Conservation (phyloP, 2,113 vertebrate species). For the Pterocles burchelli region DNA sequence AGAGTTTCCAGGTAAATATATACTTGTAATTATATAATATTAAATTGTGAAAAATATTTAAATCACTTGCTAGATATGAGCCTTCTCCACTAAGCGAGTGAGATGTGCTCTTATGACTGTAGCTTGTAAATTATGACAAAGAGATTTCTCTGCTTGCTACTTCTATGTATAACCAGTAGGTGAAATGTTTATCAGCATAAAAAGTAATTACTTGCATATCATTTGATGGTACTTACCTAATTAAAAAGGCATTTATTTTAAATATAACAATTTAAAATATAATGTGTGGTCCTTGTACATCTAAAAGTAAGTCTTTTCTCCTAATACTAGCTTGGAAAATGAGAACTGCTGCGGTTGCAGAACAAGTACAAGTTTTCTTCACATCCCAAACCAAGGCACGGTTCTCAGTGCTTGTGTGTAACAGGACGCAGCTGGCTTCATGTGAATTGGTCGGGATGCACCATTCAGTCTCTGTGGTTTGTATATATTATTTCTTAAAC, state of each 20-base stretch:
- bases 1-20: slow-evolving; percentile 77
- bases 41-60: neutral
- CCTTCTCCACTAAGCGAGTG: neutral
- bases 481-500: slow-evolving; percentile 44
- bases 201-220: neutral
- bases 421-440: slow-evolving; percentile 14
- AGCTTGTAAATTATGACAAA: neutral
- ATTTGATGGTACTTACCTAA: neutral
- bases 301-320: slow-evolving; percentile 1
- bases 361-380: slow-evolving; percentile 63
- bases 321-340: slow-evolving; percentile 72
- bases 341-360: slow-evolving; percentile 12
- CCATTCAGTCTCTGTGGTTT: slow-evolving; percentile 58
- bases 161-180: neutral
- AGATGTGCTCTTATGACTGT: neutral
- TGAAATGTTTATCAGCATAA: neutral
- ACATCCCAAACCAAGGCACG: slow-evolving; percentile 47
- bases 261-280: neutral
- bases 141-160: neutral
- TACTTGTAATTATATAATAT: neutral
- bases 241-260: neutral
- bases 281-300: neutral
- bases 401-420: slow-evolving; percentile 70
- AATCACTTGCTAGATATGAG: neutral
- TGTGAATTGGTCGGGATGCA: slow-evolving; percentile 57